Percentiles rank a stretch among this genome's conserved stretches.
Evolutionary conservation across 2,113 vertebrate genomes (phyloP).

Genomic region (Zapornia atra): DNA sequence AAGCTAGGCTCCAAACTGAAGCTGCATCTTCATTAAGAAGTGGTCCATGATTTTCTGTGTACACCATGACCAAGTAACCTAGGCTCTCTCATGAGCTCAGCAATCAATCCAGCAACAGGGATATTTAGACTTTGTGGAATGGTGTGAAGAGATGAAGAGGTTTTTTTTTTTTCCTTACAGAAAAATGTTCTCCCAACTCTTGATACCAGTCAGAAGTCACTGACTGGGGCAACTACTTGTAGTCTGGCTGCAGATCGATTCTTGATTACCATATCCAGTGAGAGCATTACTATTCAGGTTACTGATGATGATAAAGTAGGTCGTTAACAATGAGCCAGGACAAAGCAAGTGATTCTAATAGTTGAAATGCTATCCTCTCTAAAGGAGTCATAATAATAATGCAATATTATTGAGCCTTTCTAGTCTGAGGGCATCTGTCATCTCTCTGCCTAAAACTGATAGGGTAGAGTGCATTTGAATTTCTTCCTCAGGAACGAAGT

Average conservation of each 20-base stretch:
- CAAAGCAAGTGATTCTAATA: conserved; percentile 57
- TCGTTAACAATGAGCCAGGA: conserved; percentile 50
- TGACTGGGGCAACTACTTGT: neutral
- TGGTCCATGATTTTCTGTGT: neutral
- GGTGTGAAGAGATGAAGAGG: conserved; percentile 13
- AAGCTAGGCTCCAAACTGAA: neutral
- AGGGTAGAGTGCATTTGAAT: conserved; percentile 25
- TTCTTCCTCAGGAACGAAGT: conserved; percentile 4
- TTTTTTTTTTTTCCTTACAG: neutral
- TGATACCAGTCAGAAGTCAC: conserved; percentile 1
- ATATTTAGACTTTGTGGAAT: conserved; percentile 6
- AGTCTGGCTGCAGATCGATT: conserved; percentile 37
- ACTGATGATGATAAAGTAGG: conserved; percentile 47
- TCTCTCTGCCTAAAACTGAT: conserved; percentile 39
- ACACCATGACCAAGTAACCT: neutral
- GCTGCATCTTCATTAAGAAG: neutral
- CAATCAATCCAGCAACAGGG: neutral
- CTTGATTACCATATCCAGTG: conserved; percentile 6
- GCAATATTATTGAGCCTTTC: conserved; percentile 40
- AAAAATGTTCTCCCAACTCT: conserved; percentile 16
- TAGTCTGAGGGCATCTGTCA: conserved; percentile 43
- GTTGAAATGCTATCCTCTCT: conserved; percentile 40
- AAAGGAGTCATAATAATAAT: conserved; percentile 45
- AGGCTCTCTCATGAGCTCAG: neutral
- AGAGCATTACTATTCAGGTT: conserved; percentile 28